These are phyloP conservation scores for Sycophila sp. DNA, from an alignment of 1,140 invertebrate species.

Conservation along the genomic window DNA sequence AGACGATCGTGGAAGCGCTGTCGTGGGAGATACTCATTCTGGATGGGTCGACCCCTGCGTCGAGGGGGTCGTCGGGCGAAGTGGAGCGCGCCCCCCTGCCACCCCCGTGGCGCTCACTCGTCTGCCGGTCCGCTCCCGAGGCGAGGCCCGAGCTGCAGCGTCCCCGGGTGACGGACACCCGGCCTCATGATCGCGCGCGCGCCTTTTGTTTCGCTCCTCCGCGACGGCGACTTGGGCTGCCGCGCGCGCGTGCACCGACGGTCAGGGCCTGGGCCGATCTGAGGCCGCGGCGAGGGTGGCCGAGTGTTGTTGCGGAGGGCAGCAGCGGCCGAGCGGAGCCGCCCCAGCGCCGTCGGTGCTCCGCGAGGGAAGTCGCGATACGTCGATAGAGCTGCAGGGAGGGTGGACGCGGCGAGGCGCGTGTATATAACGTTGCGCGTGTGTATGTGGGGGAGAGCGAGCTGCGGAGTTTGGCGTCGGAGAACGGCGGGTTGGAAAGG, in stretches of 20 bases:
- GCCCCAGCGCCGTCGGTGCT: not conserved
- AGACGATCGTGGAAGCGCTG: constrained; percentile 72
- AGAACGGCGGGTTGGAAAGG: no score
- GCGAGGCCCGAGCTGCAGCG: not conserved
- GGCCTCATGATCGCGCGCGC: not conserved
- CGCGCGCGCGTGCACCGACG: not conserved
- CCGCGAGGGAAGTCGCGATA: not conserved
- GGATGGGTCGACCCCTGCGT: not conserved
- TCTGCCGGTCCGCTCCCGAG: not conserved
- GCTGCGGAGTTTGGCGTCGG: no score
- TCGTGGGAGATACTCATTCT: constrained; percentile 65
- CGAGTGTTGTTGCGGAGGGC: no score
- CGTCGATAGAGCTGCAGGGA: constrained; percentile 1
- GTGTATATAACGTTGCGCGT: no score
- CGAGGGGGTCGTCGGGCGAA: not conserved
- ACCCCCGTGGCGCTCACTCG: not conserved
- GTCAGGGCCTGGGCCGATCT: not conserved
- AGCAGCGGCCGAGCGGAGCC: not conserved
- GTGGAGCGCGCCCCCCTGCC: constrained; percentile 10
- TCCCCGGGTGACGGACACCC: not conserved
- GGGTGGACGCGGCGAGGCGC: no score
- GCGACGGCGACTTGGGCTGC: not conserved
- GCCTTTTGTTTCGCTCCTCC: not conserved
- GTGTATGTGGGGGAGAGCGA: no score
- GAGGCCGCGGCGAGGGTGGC: not conserved